Evolutionary conservation across 2,113 vertebrate species (phyloP).

Genomic region (Coptodon rendalli): DNA sequence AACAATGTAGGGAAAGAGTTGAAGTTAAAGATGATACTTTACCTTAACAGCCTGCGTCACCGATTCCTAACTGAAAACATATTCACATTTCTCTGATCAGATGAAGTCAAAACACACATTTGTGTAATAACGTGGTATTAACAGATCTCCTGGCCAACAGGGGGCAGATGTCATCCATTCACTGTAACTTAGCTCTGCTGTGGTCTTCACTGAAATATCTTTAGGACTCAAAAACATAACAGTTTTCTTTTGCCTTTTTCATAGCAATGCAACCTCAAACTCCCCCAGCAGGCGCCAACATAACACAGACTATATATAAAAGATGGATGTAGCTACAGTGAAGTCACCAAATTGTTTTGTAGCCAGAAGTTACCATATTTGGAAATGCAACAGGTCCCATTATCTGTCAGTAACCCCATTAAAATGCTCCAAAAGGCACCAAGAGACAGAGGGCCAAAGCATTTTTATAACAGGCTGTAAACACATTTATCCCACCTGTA

Average conservation of each 20-base stretch:
- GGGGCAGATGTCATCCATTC: neutral
- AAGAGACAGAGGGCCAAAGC: neutral
- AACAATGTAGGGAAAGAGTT: too few species aligned
- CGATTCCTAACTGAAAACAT: neutral
- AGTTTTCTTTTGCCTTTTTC: neutral
- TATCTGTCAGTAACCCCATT: neutral
- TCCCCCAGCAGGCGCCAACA: neutral
- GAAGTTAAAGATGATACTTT: neutral
- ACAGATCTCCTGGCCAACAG: neutral
- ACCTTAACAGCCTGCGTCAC: neutral
- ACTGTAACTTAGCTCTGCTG: neutral
- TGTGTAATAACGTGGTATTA: neutral
- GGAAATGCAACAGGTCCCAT: neutral
- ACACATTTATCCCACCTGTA: neutral
- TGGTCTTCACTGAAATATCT: neutral
- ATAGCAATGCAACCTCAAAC: neutral
- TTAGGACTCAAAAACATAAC: neutral
- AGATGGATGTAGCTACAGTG: neutral
- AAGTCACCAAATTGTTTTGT: neutral
- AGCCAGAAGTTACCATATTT: neutral
- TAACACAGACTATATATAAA: neutral
- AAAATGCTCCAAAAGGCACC: neutral
- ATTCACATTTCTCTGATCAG: neutral
- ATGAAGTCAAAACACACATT: neutral
- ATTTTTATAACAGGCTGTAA: neutral